Evolutionary conservation across 92 coral and sea anemone species (phyloP), one percentile per base, ranked within the genome.

Genomic region (Phenganax marumi): DNA sequence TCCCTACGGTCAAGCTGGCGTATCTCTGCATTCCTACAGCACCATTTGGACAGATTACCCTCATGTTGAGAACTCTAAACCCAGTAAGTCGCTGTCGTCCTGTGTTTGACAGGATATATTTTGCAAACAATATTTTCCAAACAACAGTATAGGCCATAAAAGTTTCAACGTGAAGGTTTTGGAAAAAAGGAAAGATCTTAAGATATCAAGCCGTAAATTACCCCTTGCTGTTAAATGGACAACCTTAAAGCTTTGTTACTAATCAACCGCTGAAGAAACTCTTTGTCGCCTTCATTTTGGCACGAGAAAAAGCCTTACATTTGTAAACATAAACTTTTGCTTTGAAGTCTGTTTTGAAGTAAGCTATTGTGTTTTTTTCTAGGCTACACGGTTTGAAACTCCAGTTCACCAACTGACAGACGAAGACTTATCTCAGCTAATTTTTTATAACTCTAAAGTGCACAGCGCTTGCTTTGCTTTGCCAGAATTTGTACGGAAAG

Each of bases 41-140:
- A 78, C 93, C 97, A 3, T 85, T 90, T 50, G 97, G 97, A 48
- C 97, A 93, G 70, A 90, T 89, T 61, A 97, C 97, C 12, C 91
- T 93, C 64, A 88, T 93, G 87, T 74, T 93, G 14, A 90, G 97
- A 64, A 93, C 97, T 80, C 87, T 91, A 23, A 91, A 91, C 50
- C 88, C 90, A 93, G 97, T 93, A n/a, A 39, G 50, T 66, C 43
- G 5, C 22, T 46, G 18, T 62, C n/a, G 52, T 70, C 1, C 8
- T 22, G 43, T 18, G 19, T 22, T 57, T 6, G 18, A 43, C 19
- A 56, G 18, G 2, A 12, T 21, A 4, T 56, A 56, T 12, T 56
- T 16, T 56, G 18, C 6, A 12, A 56, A 56, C 62, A 17, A 56
- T 12, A 56, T 12, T 6, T 21, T 56, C 65, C n/a, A n/a, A n/a